phyloP scores from a whole-genome alignment of 2,113 vertebrate species.

The Silurus meridionalis region DNA sequence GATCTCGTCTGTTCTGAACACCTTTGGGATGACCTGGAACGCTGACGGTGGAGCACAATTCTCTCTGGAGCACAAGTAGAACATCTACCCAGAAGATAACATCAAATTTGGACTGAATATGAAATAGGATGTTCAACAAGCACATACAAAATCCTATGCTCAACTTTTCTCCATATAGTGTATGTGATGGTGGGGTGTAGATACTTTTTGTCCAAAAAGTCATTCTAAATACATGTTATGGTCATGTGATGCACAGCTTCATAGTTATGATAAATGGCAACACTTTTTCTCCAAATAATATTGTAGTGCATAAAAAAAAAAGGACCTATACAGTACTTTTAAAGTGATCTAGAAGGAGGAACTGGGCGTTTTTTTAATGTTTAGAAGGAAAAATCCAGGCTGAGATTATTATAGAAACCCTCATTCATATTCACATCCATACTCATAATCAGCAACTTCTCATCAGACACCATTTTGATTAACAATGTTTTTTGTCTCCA shows the following conservation, averaged over 20 bases:
- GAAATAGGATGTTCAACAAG: too few species aligned
- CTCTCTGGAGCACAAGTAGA: too few species aligned
- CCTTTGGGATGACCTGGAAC: too few species aligned
- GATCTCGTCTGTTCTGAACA: too few species aligned
- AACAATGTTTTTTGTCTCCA: neutral
- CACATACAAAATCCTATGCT: too few species aligned
- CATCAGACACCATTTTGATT: neutral
- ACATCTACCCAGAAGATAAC: too few species aligned
- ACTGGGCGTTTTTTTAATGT: neutral
- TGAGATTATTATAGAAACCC: constrained; percentile 1
- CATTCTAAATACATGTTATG: neutral
- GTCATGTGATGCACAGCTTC: neutral
- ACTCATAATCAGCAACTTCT: neutral
- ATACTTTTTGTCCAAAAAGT: neutral
- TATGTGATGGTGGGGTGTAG: neutral
- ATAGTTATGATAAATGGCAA: neutral
- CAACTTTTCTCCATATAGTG: too few species aligned
- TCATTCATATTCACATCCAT: constrained; percentile 8
- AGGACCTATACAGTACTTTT: neutral
- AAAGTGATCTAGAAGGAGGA: neutral
- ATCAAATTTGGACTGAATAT: too few species aligned
- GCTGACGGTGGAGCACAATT: too few species aligned
- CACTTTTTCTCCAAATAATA: neutral
- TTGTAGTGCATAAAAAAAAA: neutral
- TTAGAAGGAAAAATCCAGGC: constrained; percentile 13